Conservation (phyloP, 30 jellyfish, hydroid and myxozoan genomes). For the Nemopilema nomurai region DNA sequence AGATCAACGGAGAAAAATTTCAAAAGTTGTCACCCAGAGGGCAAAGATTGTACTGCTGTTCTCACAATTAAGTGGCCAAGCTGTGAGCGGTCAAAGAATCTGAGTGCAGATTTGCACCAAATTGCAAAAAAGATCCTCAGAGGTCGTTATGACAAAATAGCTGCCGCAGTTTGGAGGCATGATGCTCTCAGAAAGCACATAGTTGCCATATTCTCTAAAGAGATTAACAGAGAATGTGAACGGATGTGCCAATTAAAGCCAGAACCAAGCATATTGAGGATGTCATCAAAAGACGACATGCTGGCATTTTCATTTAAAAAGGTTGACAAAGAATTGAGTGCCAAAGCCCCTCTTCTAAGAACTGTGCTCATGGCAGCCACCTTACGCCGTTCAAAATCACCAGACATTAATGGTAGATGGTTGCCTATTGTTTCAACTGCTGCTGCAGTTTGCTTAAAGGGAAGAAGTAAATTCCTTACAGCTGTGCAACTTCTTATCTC, state of each 20-base stretch:
- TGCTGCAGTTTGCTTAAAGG: too few species aligned
- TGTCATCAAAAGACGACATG: too few species aligned
- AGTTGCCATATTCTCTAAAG: not conserved
- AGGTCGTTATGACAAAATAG: not conserved
- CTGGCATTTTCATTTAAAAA: too few species aligned
- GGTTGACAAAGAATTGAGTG: too few species aligned
- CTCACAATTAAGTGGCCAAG: not conserved
- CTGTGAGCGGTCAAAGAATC: not conserved
- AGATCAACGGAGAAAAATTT: not conserved
- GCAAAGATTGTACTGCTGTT: not conserved
- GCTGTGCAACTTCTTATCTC: too few species aligned
- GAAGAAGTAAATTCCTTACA: too few species aligned
- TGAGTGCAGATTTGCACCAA: not conserved
- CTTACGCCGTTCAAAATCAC: too few species aligned
- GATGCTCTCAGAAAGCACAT: slow-evolving; percentile 5
- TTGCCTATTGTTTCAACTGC: too few species aligned
- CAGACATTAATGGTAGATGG: too few species aligned
- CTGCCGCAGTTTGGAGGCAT: not conserved
- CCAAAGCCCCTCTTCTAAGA: too few species aligned
- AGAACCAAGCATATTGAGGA: too few species aligned
- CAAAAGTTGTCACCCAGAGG: not conserved
- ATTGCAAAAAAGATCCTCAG: not conserved
- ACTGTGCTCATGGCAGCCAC: too few species aligned
- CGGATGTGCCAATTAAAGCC: not conserved
- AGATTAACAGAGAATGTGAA: slow-evolving; percentile 1